These are phyloP conservation scores for Xenopus borealis DNA, from an alignment of 2,113 vertebrate species.

Conservation along the genomic window DNA sequence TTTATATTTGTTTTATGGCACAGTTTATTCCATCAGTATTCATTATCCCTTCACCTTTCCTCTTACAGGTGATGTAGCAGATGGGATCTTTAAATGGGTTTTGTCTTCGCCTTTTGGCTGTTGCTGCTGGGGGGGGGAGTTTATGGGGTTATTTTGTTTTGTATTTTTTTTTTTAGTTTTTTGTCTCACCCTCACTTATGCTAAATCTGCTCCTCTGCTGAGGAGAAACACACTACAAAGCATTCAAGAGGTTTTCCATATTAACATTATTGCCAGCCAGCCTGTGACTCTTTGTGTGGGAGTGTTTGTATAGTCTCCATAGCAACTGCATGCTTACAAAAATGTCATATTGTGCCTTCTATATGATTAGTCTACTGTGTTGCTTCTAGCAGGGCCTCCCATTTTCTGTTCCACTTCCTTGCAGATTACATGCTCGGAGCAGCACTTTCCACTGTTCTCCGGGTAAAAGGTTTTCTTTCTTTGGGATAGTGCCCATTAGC, in stretches of 20 bases:
- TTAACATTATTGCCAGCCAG: slow-evolving; percentile 50
- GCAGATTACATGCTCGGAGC: slow-evolving; percentile 25
- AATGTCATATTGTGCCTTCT: slow-evolving; percentile 55
- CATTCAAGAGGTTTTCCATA: slow-evolving; percentile 55
- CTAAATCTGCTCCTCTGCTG: slow-evolving; percentile 45
- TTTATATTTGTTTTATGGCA: background rate
- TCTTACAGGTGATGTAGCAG: background rate
- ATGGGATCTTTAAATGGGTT: background rate
- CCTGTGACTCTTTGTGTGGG: slow-evolving; percentile 63
- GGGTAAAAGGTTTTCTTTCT: slow-evolving; percentile 9
- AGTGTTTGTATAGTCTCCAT: slow-evolving; percentile 68
- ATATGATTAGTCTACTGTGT: slow-evolving; percentile 44
- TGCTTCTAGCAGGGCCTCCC: slow-evolving; percentile 49
- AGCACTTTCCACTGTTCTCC: slow-evolving; percentile 9
- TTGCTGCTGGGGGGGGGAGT: background rate
- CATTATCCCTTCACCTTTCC: background rate
- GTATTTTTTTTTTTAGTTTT: background rate
- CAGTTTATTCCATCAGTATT: background rate
- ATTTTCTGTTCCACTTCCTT: slow-evolving; percentile 3
- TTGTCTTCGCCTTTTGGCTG: background rate
- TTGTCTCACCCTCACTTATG: slow-evolving; percentile 17
- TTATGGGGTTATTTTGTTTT: background rate
- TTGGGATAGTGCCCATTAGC: slow-evolving; percentile 24
- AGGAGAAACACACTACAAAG: slow-evolving; percentile 54
- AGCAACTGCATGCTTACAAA: slow-evolving; percentile 57